Conservation (phyloP, 2,797 vertebrate genomes). For the Rhincodon typus region DNA sequence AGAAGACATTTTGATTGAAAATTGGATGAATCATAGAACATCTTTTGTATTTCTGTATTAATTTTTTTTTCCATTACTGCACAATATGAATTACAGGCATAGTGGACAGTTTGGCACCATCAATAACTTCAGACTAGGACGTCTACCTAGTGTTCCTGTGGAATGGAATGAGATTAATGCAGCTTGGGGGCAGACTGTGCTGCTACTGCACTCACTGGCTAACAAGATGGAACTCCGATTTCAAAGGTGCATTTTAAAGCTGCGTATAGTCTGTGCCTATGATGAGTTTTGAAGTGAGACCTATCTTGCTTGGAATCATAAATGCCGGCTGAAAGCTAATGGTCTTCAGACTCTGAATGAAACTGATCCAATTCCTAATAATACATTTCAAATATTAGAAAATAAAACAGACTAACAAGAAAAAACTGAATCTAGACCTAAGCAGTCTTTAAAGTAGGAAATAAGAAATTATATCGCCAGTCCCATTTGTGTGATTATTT, state of each 20-base stretch:
- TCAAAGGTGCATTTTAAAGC: constrained; percentile 67
- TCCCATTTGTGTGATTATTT: neutral
- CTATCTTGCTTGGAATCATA: neutral
- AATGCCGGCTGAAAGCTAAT: neutral
- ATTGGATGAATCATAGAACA: neutral
- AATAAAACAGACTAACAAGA: neutral
- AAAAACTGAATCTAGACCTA: neutral
- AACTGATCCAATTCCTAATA: neutral
- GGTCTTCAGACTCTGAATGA: neutral
- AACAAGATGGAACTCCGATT: constrained; percentile 97
- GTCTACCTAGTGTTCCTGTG: constrained; percentile 91
- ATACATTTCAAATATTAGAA: neutral
- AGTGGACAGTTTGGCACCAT: constrained; percentile 98
- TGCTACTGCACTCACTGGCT: constrained; percentile 88
- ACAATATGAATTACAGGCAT: constrained; percentile 65
- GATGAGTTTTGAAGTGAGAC: neutral
- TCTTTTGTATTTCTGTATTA: neutral
- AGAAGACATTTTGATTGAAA: neutral
- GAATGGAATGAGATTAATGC: constrained; percentile 99
- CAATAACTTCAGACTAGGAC: constrained; percentile 94
- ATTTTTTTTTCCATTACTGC: neutral
- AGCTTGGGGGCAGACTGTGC: constrained; percentile 95
- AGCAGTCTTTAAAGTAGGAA: neutral
- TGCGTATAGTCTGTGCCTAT: neutral
- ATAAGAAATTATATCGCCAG: neutral